Evolutionary conservation across 2,888 invertebrate genomes (phyloP), one percentile per base, ranked within the genome.

Genomic region (Eupithecia subumbrata): DNA sequence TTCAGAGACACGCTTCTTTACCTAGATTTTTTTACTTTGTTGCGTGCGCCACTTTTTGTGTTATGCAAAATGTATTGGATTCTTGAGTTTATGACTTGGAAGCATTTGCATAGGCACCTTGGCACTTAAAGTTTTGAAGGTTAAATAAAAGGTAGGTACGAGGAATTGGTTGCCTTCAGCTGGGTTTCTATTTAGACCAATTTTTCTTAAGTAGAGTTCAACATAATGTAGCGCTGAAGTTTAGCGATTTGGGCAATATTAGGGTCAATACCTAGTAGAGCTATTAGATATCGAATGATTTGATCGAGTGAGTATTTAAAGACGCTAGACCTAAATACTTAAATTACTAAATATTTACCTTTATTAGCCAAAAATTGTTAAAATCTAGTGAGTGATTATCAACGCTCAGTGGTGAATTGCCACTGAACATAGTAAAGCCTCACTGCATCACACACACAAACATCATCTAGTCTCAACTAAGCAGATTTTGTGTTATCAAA

Each of bases 21-120:
- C 78, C 78, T 76, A 76, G 71, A 63, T 72, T 48, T 70, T 80
- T 81, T 83, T 84, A 83, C 84, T 78, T 83, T 81, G 82, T 79
- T 85, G 80, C 84, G 82, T 85, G 87, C 85, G 86, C 86, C 86
- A 82, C 83, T 84, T 86, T 86, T 86, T 86, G 81, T 84, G 70
- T 86, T 88, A 87, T 85, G 88, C 88, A 89, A 89, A 86, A 85
- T 67, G 82, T 84, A 74, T 74, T 63, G 63, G 76, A 77, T 78
- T 81, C 83, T 43, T 75, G 73, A 69, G 84, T 86, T 86, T 87
- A 86, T 83, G 81, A 84, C 82, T 83, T 79, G 63, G 67, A 75
- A 70, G 69, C 73, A 74, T 84, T 84, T 83, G 78, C 77, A 71
- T 79, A 30, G 40, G 63, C 70, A 18, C 64, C 64, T 64, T 64